These are phyloP conservation scores for Agrypnus murinus DNA, from an alignment of 2,888 invertebrate species.

Conservation along the genomic window DNA sequence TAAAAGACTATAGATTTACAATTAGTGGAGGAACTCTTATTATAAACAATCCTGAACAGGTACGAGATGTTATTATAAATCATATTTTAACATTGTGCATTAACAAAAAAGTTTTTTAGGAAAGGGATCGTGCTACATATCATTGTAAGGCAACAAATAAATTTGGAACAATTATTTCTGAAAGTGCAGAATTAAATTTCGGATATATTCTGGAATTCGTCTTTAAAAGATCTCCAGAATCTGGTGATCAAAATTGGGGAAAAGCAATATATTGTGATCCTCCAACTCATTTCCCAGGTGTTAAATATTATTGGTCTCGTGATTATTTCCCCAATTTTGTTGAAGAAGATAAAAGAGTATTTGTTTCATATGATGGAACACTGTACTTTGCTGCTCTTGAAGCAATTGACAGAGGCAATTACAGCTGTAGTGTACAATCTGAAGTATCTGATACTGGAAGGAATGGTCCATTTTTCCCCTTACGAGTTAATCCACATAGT, in stretches of 20 bases:
- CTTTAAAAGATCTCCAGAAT: slow-evolving; percentile 87
- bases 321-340: slow-evolving; percentile 94
- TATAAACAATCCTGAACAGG: slow-evolving; percentile 87
- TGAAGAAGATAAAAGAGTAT: slow-evolving; percentile 93
- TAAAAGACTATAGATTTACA: slow-evolving; percentile 84
- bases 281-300: slow-evolving; percentile 91
- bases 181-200: slow-evolving; percentile 90
- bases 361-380: slow-evolving; percentile 95
- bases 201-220: slow-evolving; percentile 94
- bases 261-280: slow-evolving; percentile 95
- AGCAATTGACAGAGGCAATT: slow-evolving; percentile 90
- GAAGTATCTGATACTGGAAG: slow-evolving; percentile 90
- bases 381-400: slow-evolving; percentile 96
- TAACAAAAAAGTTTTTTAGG: slow-evolving; percentile 70
- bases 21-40: slow-evolving; percentile 94
- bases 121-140: slow-evolving; percentile 88
- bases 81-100: slow-evolving; percentile 1
- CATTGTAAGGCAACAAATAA: slow-evolving; percentile 94
- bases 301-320: slow-evolving; percentile 94
- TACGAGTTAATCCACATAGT: slow-evolving; percentile 88
- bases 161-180: slow-evolving; percentile 91
- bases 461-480: slow-evolving; percentile 91
- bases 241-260: slow-evolving; percentile 94
- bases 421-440: slow-evolving; percentile 94
- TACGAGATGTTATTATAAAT: slow-evolving; percentile 51